Evolutionary conservation across 2,888 invertebrate genomes (phyloP).

Genomic region (Leuctra nigra): DNA sequence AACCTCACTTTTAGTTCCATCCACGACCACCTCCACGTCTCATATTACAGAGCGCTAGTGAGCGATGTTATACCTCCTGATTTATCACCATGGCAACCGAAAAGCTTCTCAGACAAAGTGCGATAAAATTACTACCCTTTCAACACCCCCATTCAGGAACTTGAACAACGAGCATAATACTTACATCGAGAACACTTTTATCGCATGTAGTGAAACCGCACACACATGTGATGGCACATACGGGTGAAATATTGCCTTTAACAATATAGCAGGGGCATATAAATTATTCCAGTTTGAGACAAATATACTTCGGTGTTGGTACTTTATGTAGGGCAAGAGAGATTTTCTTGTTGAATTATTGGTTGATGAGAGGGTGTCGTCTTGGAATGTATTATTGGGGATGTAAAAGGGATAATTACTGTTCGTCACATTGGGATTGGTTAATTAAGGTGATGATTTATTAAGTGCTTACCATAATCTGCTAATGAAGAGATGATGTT

Average conservation of each 20-base stretch:
- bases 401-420: too few species aligned
- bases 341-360: too few species aligned
- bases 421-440: too few species aligned
- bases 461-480: too few species aligned
- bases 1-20: neutral
- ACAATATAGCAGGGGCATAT: too few species aligned
- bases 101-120: slow-evolving; percentile 7
- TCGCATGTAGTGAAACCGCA: slow-evolving; percentile 4
- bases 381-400: too few species aligned
- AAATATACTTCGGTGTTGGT: too few species aligned
- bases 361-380: too few species aligned
- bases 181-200: slow-evolving; percentile 16
- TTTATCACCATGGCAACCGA: slow-evolving; percentile 8
- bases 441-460: too few species aligned
- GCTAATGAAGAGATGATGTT: too few species aligned
- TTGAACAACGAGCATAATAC: neutral
- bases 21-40: neutral
- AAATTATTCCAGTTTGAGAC: too few species aligned
- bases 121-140: slow-evolving; percentile 3
- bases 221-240: neutral
- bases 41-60: neutral
- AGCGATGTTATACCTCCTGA: neutral
- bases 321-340: too few species aligned
- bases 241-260: neutral
- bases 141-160: slow-evolving; percentile 4